Percentiles rank a stretch among this genome's conserved stretches.
These are phyloP conservation scores for Muraenolepis orangiensis DNA, from an alignment of 2,797 vertebrate genomes.

Conservation along the genomic window DNA sequence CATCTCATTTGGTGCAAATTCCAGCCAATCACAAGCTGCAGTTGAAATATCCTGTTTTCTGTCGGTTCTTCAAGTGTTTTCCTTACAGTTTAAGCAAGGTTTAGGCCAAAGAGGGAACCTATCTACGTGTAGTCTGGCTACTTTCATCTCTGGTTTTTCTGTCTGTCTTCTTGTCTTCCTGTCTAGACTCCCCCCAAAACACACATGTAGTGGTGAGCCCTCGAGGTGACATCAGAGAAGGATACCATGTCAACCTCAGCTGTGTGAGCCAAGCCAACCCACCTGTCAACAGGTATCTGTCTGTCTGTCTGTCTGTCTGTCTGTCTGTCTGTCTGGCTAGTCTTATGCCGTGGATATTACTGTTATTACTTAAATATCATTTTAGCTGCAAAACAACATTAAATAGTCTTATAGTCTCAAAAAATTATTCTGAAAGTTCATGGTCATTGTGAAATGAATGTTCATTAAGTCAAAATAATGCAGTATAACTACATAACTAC, in stretches of 20 bases:
- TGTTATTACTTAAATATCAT: too few relatives aligned
- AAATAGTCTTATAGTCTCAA: too few relatives aligned
- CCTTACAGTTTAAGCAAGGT: neutral
- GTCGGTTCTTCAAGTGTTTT: neutral
- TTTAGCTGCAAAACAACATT: too few relatives aligned
- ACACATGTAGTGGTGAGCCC: conserved; percentile 65
- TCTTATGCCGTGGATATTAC: too few relatives aligned
- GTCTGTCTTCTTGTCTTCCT: conserved; percentile 4
- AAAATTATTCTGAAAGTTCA: too few relatives aligned
- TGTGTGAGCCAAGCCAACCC: conserved; percentile 69
- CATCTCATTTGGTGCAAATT: neutral
- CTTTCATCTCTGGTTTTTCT: conserved; percentile 1
- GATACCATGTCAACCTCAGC: conserved; percentile 65
- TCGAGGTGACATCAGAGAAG: conserved; percentile 71
- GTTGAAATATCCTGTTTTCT: neutral
- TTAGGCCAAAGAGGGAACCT: neutral
- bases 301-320: neutral
- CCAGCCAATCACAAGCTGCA: neutral
- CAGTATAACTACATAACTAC: neutral
- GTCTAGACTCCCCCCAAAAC: conserved; percentile 72
- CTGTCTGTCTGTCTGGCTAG: neutral
- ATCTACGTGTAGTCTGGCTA: neutral
- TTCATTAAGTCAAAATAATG: too few relatives aligned
- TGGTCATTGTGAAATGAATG: too few relatives aligned
- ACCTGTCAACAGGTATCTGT: conserved; percentile 55